Percentiles rank a stretch among this genome's conserved stretches.
Conservation (phyloP, 2,888 invertebrate genomes). For the Prosapia bicincta region DNA sequence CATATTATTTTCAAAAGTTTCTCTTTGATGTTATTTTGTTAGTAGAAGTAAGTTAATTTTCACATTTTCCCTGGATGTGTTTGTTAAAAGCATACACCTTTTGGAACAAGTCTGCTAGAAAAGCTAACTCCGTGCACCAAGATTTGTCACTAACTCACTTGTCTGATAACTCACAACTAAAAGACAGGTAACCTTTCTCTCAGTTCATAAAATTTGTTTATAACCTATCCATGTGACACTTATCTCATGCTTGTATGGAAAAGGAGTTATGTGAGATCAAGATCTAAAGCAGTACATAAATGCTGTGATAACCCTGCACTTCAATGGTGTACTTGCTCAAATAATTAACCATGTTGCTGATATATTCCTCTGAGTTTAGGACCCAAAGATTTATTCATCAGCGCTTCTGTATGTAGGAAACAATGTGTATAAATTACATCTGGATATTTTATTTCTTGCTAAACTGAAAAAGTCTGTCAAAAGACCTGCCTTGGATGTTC, state of each 20-base stretch:
- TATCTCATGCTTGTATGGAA: not conserved
- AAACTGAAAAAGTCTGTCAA: too few relatives aligned
- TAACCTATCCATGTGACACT: not conserved
- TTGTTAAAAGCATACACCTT: not conserved
- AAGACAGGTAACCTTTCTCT: conserved; percentile 3
- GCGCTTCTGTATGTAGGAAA: conserved; percentile 16
- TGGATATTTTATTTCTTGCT: too few relatives aligned
- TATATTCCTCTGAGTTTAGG: not conserved
- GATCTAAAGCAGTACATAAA: not conserved
- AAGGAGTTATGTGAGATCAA: not conserved
- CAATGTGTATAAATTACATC: too few relatives aligned
- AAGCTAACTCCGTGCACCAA: not conserved
- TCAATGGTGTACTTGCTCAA: not conserved
- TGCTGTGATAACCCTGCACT: too few relatives aligned
- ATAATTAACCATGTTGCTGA: conserved; percentile 1
- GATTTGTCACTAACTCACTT: not conserved
- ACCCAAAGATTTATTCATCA: not conserved
- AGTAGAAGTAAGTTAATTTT: not conserved
- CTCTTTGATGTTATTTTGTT: not conserved
- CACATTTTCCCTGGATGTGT: not conserved
- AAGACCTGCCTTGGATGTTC: too few relatives aligned
- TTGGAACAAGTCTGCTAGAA: not conserved
- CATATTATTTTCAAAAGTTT: not conserved
- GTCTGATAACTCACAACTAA: conserved; percentile 11
- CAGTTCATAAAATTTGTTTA: conserved; percentile 8